Percentiles rank a stretch among this genome's conserved stretches.
Evolutionary conservation across 2,797 vertebrate species (phyloP).

Genomic region (Oreochromis grahami): DNA sequence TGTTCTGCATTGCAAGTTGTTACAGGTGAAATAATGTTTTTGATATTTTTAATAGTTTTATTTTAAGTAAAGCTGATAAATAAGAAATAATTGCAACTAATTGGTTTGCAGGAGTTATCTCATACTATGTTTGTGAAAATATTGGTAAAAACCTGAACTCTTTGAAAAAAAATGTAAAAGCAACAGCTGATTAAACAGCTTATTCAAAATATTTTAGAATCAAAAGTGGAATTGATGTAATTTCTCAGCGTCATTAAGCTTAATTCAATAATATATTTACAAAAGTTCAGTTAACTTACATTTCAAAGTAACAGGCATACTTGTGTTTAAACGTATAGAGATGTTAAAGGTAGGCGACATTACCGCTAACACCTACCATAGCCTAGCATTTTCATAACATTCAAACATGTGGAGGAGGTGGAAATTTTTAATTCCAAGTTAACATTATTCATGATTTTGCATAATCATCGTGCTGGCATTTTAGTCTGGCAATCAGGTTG

Average conservation of each 20-base stretch:
- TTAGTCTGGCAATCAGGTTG: neutral
- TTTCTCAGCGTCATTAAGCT: neutral
- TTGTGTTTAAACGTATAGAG: accelerated
- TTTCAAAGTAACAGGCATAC: neutral
- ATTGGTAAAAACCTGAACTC: accelerated
- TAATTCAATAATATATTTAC: neutral
- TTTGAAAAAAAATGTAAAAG: neutral
- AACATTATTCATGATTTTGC: neutral
- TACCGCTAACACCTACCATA: neutral
- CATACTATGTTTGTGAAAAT: neutral
- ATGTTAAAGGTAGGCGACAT: neutral
- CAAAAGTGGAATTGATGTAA: neutral
- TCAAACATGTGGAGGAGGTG: neutral
- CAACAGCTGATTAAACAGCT: neutral
- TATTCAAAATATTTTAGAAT: neutral
- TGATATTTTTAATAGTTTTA: neutral
- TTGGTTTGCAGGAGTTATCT: neutral
- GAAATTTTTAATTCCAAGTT: neutral
- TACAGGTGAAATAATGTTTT: neutral
- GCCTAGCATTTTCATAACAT: neutral
- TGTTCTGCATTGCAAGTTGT: neutral
- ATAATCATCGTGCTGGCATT: neutral
- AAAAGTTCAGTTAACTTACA: neutral
- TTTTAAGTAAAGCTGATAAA: neutral
- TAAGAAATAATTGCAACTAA: neutral